Evolutionary conservation across 2,888 invertebrate genomes (phyloP).

Genomic region (Muscina levida): DNA sequence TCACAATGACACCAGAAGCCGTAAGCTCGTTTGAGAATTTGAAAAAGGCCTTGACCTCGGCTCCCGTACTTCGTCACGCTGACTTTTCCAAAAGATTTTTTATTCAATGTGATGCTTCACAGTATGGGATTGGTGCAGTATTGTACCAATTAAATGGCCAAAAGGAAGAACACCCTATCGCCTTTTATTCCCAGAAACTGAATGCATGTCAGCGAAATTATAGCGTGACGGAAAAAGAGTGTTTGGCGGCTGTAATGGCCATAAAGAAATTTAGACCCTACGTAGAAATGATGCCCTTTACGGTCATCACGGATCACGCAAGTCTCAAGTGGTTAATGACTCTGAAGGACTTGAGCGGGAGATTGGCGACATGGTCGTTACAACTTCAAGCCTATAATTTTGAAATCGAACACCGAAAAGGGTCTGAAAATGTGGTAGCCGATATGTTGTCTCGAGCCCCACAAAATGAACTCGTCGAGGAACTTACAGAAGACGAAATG

Average conservation of each 20-base stretch:
- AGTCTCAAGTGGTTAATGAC: too few relatives aligned
- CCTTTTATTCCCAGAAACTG: slow-evolving; percentile 23
- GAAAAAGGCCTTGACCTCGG: slow-evolving; percentile 14
- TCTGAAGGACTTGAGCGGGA: slow-evolving; percentile 21
- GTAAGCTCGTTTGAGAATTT: background rate
- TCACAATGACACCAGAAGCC: slow-evolving; percentile 4
- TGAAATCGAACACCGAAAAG: too few relatives aligned
- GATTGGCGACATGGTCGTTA: slow-evolving; percentile 34
- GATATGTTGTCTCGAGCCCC: too few relatives aligned
- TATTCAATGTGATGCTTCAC: slow-evolving; percentile 23
- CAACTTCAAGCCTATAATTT: slow-evolving; percentile 30
- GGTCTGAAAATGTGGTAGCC: too few relatives aligned
- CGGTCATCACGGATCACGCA: too few relatives aligned
- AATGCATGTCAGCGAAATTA: too few relatives aligned
- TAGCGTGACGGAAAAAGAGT: too few relatives aligned
- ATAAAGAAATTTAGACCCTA: too few relatives aligned
- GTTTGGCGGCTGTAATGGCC: too few relatives aligned
- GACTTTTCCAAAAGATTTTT: slow-evolving; percentile 13
- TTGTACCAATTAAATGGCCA: slow-evolving; percentile 1
- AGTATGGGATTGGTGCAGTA: background rate
- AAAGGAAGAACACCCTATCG: slow-evolving; percentile 11
- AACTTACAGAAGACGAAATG: background rate
- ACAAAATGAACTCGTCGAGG: background rate
- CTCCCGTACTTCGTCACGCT: slow-evolving; percentile 10
- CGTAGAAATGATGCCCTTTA: too few relatives aligned